Evolutionary conservation across 2,113 vertebrate species (phyloP), one percentile per base, ranked within the genome.

Genomic region (Passer domesticus): DNA sequence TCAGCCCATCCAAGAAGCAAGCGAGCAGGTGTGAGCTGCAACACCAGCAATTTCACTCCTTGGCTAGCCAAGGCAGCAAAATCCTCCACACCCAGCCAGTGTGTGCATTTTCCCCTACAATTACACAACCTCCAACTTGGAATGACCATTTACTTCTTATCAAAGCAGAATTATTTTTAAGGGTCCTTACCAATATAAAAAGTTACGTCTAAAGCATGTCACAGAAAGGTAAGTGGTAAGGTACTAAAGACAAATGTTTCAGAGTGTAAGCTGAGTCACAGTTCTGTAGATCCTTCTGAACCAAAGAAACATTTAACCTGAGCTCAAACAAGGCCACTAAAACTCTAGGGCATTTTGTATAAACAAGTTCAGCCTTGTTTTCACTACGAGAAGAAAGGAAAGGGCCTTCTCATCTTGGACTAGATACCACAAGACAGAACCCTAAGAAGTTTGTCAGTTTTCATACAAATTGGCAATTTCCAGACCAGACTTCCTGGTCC

Each of bases 71-170:
- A 58, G 46, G 21, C 68, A 64, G 30, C 13, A 3, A 62, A 70
- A 49, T 39, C 55, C 33, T 33, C 27, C 2, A 2, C 22, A 56
- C 6, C 27, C 1, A 0, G 47, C 5, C 3, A 0, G 7, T 1
- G 2, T 0, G 2, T 11, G 13, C 24, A 4, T 63, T 24, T 49
- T 28, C 39, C n/a, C 62, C 43, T 13, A 13, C 6, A 1, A 22
- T 35, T 49, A 60, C n/a, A 37, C 44, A 73, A n/a, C 33, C 53
- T 89, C 28, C 4, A 2, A 15, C 44, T n/a, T n/a, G 15, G n/a
- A 77, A 74, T 11, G 28, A 74, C 39, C 33, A 28, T 27, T 75
- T 39, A 24, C 2, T 80, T 74, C 59, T 87, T 60, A 83, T 1
- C 56, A 58, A 67, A 52, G 13, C 59, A 83, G 11, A 53, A 22